These are phyloP conservation scores for Puffinus mauretanicus DNA, from an alignment of 2,113 vertebrate genomes.

Conservation along the genomic window DNA sequence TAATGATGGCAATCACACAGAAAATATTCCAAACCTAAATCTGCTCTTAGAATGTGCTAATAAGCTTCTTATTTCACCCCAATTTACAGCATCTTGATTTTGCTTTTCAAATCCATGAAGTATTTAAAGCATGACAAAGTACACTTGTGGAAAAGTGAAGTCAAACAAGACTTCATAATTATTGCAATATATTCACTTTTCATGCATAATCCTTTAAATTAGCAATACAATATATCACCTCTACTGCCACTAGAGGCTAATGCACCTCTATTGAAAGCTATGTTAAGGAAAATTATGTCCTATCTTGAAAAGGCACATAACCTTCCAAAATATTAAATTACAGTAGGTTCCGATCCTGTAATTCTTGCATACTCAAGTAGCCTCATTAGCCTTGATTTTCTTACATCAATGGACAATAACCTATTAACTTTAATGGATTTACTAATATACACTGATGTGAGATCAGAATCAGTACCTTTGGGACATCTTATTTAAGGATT, in stretches of 20 bases:
- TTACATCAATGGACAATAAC: constrained; percentile 40
- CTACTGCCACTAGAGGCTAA: constrained; percentile 61
- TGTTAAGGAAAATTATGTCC: constrained; percentile 60
- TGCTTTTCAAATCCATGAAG: background rate
- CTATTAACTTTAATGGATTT: constrained; percentile 55
- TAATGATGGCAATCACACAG: constrained; percentile 38
- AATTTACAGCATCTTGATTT: constrained; percentile 20
- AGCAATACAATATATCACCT: constrained; percentile 48
- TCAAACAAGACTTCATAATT: constrained; percentile 68
- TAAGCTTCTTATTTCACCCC: constrained; percentile 30
- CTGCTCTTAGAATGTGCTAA: background rate
- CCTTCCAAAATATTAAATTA: constrained; percentile 59
- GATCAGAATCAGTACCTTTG: constrained; percentile 43
- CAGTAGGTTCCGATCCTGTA: constrained; percentile 4
- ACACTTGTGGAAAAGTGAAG: constrained; percentile 50
- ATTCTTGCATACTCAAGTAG: constrained; percentile 50
- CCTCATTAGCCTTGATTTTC: constrained; percentile 59
- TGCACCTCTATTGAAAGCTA: constrained; percentile 58
- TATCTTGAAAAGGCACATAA: constrained; percentile 38
- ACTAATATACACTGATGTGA: constrained; percentile 41
- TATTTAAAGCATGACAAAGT: constrained; percentile 43
- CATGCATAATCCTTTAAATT: constrained; percentile 61
- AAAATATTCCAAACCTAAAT: constrained; percentile 13
- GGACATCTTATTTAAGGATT: constrained; percentile 48
- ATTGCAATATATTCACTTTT: constrained; percentile 63